phyloP scores from a whole-genome alignment of 2,888 invertebrate species.

The Adelphocoris suturalis region DNA sequence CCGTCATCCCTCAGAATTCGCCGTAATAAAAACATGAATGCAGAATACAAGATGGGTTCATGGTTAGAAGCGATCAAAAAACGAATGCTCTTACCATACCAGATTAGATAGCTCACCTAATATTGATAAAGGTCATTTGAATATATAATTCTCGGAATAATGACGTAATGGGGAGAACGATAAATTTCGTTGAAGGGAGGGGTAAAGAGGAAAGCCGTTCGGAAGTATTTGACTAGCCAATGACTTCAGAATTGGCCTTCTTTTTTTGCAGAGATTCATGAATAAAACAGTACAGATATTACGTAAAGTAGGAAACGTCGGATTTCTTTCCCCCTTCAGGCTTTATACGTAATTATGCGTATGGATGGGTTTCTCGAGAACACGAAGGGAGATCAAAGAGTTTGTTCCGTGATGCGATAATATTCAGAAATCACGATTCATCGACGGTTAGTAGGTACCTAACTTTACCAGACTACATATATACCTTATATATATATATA shows the following conservation, averaged over 20 bases:
- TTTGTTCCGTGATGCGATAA: not conserved
- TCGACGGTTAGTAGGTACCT: not conserved
- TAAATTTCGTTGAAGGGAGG: not conserved
- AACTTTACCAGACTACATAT: too few species aligned
- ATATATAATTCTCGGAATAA: constrained; percentile 20
- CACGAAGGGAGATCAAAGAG: constrained; percentile 5
- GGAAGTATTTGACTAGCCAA: constrained; percentile 36
- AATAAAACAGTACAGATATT: constrained; percentile 36
- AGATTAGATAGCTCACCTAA: not conserved
- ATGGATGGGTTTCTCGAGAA: not conserved
- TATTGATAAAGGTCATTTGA: constrained; percentile 5
- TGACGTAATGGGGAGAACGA: constrained; percentile 12
- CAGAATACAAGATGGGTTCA: not conserved
- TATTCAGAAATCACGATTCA: not conserved
- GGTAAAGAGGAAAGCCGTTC: not conserved
- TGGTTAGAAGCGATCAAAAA: not conserved
- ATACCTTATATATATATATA: too few species aligned
- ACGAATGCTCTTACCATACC: not conserved
- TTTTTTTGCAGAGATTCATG: constrained; percentile 23
- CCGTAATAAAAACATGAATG: not conserved
- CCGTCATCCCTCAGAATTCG: not conserved
- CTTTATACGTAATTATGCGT: constrained; percentile 5
- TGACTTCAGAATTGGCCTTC: constrained; percentile 31
- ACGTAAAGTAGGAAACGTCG: constrained; percentile 25
- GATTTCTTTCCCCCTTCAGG: not conserved